Evolutionary conservation across 2,797 vertebrate species (phyloP).

Genomic region (Lacerta viridis): DNA sequence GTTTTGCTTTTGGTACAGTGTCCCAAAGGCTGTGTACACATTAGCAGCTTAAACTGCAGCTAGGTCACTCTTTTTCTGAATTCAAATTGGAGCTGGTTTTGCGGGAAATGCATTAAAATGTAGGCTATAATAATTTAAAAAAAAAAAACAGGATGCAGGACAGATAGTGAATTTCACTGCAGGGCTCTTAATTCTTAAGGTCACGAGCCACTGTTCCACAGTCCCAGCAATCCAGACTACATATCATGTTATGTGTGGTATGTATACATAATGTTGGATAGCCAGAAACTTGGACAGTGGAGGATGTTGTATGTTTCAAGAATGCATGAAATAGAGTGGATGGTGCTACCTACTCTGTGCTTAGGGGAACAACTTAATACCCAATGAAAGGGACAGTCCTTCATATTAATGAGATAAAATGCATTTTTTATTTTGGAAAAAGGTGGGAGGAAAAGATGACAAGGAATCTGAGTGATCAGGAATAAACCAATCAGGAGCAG

Average conservation of each 20-base stretch:
- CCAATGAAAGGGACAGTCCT: constrained; percentile 39
- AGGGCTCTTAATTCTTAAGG: no score
- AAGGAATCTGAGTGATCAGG: constrained; percentile 44
- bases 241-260: constrained; percentile 2
- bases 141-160: neutral
- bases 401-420: constrained; percentile 54
- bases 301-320: neutral
- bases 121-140: neutral
- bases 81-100: no score
- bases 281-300: constrained; percentile 34
- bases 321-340: constrained; percentile 46
- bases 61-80: no score
- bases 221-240: neutral
- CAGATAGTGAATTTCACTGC: constrained; percentile 4
- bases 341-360: constrained; percentile 25
- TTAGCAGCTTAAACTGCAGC: no score
- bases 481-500: constrained; percentile 66
- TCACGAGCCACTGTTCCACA: neutral
- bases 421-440: constrained; percentile 25
- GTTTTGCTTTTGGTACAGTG: no score
- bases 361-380: constrained; percentile 22
- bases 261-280: neutral
- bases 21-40: no score
- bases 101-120: no score
- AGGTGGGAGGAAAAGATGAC: constrained; percentile 44